Conservation (phyloP, 2,797 vertebrate species). For the Danio albolineatus region DNA sequence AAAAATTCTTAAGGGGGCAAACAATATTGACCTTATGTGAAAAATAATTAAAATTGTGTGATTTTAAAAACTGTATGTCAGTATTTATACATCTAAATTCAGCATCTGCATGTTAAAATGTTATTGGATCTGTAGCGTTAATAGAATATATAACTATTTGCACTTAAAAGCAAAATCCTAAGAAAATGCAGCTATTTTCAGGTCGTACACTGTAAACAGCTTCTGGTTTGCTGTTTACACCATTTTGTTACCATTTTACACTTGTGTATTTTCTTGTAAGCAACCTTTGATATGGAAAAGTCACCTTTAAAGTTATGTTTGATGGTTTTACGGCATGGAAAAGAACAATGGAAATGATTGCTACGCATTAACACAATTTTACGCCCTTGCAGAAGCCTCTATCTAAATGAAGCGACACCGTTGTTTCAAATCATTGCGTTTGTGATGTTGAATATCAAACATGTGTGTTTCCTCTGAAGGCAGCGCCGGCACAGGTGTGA, state of each 20-base stretch:
- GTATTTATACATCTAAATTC: no score
- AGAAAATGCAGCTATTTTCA: no score
- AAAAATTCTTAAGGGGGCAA: no score
- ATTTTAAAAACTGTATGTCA: no score
- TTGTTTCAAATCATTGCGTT: constrained; percentile 3
- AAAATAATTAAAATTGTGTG: no score
- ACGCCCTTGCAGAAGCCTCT: neutral
- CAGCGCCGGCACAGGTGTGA: constrained; percentile 90
- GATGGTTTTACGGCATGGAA: neutral
- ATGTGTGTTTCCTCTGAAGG: constrained; percentile 73
- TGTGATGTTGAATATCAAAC: neutral
- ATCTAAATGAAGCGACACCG: neutral
- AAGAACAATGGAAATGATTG: constrained; percentile 1
- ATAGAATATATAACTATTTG: no score
- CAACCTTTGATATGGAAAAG: constrained; percentile 1
- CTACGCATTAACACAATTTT: constrained; percentile 1
- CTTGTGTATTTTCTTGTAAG: neutral
- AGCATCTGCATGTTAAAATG: no score
- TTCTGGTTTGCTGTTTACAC: no score
- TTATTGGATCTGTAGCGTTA: no score
- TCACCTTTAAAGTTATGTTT: constrained; percentile 34
- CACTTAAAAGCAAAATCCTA: no score
- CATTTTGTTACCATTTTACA: neutral
- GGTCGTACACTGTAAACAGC: no score
- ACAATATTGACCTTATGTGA: no score